These are phyloP conservation scores for human DNA, from an alignment of 2,113 vertebrate genomes.

Conservation along the genomic window GRCh38 chr14:38556501-38557000, in stretches of 20 bases:
- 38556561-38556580: slow-evolving; percentile 36
- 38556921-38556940: no score
- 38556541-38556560: slow-evolving; percentile 34
- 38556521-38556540: slow-evolving; percentile 61
- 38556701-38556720: neutral
- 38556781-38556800: neutral
- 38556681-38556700: neutral
- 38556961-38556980: no score
- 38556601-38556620: slow-evolving; percentile 1
- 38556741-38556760: neutral
- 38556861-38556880: no score
- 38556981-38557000: no score
- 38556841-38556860: neutral
- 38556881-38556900: no score
- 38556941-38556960: no score
- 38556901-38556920: no score
- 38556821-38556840: neutral
- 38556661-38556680: neutral
- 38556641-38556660: neutral
- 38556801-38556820: slow-evolving; percentile 4
- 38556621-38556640: neutral
- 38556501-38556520: slow-evolving; percentile 46
- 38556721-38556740: neutral
- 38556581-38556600: slow-evolving; percentile 21
- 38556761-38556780: neutral